Evolutionary conservation across 2,888 invertebrate genomes (phyloP).

Genomic region (Phoenoteleia sp.): DNA sequence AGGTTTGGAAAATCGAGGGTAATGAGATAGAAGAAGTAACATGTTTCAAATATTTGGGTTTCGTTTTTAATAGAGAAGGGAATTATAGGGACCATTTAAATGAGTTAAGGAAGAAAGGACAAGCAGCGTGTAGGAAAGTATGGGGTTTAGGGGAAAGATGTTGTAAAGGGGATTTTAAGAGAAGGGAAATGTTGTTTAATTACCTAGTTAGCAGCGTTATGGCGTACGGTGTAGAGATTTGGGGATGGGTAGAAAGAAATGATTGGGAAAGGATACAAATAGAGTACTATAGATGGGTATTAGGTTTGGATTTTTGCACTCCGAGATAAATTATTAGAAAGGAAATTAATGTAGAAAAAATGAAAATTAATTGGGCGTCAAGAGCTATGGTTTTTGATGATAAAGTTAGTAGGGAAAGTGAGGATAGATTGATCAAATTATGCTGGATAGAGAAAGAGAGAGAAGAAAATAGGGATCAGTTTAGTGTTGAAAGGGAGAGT

Average conservation of each 20-base stretch:
- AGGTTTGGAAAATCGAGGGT: too few species aligned
- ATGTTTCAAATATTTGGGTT: too few species aligned
- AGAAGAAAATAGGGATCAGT: not conserved
- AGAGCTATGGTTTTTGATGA: not conserved
- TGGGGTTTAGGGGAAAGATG: not conserved
- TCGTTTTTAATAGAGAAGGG: not conserved
- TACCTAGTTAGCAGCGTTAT: conserved; percentile 48
- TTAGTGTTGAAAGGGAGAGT: not conserved
- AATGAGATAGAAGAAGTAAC: not conserved
- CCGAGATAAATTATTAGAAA: not conserved
- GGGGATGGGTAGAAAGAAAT: conserved; percentile 47
- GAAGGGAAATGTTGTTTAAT: not conserved
- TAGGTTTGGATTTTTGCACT: not conserved
- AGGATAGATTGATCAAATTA: conserved; percentile 21
- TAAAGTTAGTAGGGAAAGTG: conserved; percentile 1
- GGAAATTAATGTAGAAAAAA: not conserved
- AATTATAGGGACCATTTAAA: not conserved
- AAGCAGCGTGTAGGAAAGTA: not conserved
- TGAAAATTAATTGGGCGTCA: not conserved
- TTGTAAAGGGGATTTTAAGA: not conserved
- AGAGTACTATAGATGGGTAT: not conserved
- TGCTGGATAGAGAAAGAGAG: conserved; percentile 13
- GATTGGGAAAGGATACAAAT: not conserved
- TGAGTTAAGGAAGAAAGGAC: not conserved
- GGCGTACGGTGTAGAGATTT: conserved; percentile 53